Evolutionary conservation across 2,113 vertebrate species (phyloP), one percentile per base, ranked within the genome.

Genomic region (Tinamus guttatus): DNA sequence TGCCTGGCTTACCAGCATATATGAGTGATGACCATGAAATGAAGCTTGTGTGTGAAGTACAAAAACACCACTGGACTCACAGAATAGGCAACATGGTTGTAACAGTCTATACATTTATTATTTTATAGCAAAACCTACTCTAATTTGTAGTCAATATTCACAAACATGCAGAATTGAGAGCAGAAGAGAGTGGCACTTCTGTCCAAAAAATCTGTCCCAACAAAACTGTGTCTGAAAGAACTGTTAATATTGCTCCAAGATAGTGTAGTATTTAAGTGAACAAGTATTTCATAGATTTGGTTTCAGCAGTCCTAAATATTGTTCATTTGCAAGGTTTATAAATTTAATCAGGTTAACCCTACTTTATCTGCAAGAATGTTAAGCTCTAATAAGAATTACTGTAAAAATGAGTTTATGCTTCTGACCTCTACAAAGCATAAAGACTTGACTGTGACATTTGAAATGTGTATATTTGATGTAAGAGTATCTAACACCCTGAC

Each of bases 321-420:
- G 9, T 17, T 88, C 82, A 83, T 91, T 89, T 84, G 70, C 52
- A 67, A 83, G 89, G 41, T 40, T 77, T 83, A 56, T 13, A 28
- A 60, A 78, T 85, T 68, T 73, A 84, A 93, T 90, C 41, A 71
- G 73, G 38, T 34, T 87, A 92, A 88, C 4, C 3, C 14, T 15
- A 43, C 75, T 88, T 70, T 25, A 70, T 76, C 89, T 94, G 20
- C 88, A 40, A 74, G 28, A 92, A 81, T 32, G 59, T 24, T 89
- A 94, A 89, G 59, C 63, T 58, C 68, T 93, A 77, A 49, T 7
- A 76, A 30, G 49, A 81, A 90, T 84, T 78, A 94, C 47, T 77
- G 65, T 8, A 87, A 92, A 95, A 91, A 70, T 62, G 17, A 71
- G 65, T 89, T 90, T 77, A 40, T 94, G 34, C 34, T 74, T 65